Conservation (phyloP, 2,113 vertebrate species). For the Phoenicopterus ruber region DNA sequence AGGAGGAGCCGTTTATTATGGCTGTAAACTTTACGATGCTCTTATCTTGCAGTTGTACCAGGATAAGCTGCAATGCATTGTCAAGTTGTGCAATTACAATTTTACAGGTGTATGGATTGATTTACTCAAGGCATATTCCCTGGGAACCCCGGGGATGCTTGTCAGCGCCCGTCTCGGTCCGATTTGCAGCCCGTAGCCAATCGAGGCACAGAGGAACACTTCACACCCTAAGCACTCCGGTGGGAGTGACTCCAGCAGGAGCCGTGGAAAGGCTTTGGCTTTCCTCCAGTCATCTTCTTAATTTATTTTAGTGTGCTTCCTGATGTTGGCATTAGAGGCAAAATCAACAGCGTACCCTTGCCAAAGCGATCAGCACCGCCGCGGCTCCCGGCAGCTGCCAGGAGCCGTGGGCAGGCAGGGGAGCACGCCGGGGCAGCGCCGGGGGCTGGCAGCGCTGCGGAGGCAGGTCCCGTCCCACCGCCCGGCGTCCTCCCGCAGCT, state of each 20-base stretch:
- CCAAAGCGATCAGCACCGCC: neutral
- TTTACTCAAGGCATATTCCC: neutral
- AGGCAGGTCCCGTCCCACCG: rapidly evolving
- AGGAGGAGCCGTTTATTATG: neutral
- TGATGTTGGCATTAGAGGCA: neutral
- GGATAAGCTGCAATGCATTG: neutral
- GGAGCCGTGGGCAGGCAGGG: neutral
- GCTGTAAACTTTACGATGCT: neutral
- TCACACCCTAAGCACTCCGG: neutral
- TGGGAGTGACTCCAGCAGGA: neutral
- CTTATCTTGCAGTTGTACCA: neutral
- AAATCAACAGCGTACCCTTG: neutral
- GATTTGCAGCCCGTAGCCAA: rapidly evolving
- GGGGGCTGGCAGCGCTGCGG: neutral
- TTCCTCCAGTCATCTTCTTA: neutral
- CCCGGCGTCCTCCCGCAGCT: neutral
- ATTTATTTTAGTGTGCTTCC: neutral
- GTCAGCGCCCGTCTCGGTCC: neutral
- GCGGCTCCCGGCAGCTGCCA: neutral
- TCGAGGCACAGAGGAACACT: neutral
- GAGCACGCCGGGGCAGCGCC: neutral
- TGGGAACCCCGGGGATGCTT: neutral
- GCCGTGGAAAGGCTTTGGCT: neutral
- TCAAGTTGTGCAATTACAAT: neutral
- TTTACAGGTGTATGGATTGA: neutral